phyloP scores from a whole-genome alignment of 2,888 invertebrate genomes.

The Callyntrura guangdongensis region DNA sequence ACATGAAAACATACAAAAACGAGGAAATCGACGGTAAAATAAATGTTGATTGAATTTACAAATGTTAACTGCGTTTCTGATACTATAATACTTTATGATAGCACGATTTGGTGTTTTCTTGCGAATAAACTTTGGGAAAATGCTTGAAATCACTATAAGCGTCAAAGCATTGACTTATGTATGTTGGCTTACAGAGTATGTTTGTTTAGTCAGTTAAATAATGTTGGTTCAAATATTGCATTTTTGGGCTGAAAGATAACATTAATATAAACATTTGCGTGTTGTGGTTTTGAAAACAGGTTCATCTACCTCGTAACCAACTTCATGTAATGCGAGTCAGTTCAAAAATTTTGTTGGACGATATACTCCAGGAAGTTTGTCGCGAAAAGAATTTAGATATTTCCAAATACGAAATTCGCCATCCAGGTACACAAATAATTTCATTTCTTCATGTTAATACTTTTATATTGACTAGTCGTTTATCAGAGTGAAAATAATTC shows the following conservation, averaged over 20 bases:
- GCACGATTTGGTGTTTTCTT: neutral
- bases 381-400: constrained; percentile 92
- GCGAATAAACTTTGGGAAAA: neutral
- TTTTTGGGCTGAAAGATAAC: neutral
- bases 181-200: neutral
- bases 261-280: neutral
- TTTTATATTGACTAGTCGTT: neutral
- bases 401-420: constrained; percentile 91
- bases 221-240: neutral
- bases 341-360: constrained; percentile 89
- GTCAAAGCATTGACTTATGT: neutral
- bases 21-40: no score
- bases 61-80: no score
- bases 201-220: constrained; percentile 1
- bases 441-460: neutral
- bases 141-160: neutral
- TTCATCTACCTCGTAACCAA: constrained; percentile 93
- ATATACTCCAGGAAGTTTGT: constrained; percentile 91
- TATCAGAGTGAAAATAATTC: neutral
- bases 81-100: no score
- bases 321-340: constrained; percentile 92
- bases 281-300: constrained; percentile 86
- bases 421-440: constrained; percentile 88
- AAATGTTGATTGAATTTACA: no score
- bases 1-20: no score